These are phyloP conservation scores for Erynnis tages DNA, from an alignment of 2,888 invertebrate genomes.

Conservation along the genomic window DNA sequence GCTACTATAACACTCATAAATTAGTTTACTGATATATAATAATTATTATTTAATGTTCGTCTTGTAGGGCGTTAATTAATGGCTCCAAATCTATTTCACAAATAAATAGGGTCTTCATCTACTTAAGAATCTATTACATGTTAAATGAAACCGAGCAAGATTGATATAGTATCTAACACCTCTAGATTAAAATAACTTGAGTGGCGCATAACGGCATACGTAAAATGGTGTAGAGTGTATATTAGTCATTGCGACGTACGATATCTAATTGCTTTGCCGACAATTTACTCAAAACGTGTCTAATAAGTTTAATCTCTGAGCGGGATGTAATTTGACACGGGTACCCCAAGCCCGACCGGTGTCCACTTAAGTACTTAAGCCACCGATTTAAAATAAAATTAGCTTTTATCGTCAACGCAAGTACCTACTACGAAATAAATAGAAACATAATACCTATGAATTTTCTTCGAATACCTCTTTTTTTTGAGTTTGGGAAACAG, in stretches of 20 bases:
- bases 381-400: too few species aligned
- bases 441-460: too few species aligned
- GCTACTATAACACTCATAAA: too few species aligned
- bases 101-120: not conserved
- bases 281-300: not conserved
- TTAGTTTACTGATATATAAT: too few species aligned
- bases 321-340: conserved; percentile 18
- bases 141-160: not conserved
- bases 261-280: not conserved
- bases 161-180: not conserved
- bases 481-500: too few species aligned
- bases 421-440: too few species aligned
- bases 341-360: not conserved
- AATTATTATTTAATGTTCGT: too few species aligned
- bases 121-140: not conserved
- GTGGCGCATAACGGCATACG: not conserved
- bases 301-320: conserved; percentile 28
- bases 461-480: too few species aligned
- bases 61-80: too few species aligned
- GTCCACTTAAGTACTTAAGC: too few species aligned
- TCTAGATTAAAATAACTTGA: not conserved
- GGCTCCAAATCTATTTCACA: not conserved
- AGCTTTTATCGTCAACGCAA: too few species aligned
- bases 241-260: conserved; percentile 9
- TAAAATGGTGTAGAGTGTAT: conserved; percentile 1